A percentile compares a stretch with the other conserved stretches of the same genome.
Evolutionary conservation across 2,888 invertebrate genomes (phyloP).

Genomic region (Philaethria dido): DNA sequence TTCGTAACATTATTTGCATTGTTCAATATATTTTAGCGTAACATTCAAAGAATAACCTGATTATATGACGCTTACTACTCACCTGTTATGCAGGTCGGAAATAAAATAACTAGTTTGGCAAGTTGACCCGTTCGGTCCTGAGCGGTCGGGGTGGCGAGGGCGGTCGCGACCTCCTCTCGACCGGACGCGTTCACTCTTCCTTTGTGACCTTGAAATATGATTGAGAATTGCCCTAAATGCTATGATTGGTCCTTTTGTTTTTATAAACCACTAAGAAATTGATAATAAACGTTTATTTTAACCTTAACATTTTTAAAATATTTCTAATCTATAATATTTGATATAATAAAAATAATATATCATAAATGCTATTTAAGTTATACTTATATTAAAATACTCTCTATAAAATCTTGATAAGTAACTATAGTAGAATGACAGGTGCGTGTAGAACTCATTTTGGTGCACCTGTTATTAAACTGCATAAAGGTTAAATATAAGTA

Average conservation of each 20-base stretch:
- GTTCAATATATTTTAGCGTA: not conserved
- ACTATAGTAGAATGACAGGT: constrained; percentile 9
- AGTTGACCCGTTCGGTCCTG: constrained; percentile 55
- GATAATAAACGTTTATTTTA: too few species aligned
- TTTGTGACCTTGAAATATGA: constrained; percentile 70
- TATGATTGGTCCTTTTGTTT: not conserved
- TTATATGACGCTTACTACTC: constrained; percentile 40
- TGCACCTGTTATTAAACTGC: constrained; percentile 38
- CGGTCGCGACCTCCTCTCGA: constrained; percentile 73
- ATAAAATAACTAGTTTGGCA: constrained; percentile 65
- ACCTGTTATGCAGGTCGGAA: constrained; percentile 54
- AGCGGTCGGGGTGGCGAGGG: constrained; percentile 60
- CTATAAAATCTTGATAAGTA: not conserved
- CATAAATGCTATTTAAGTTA: not conserved
- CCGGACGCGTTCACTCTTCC: constrained; percentile 67
- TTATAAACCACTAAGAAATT: not conserved
- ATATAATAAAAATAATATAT: not conserved
- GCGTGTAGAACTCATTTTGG: constrained; percentile 22
- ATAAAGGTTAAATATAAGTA: constrained; percentile 39
- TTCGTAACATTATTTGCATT: constrained; percentile 8
- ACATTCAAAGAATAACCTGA: constrained; percentile 33
- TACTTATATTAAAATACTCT: not conserved
- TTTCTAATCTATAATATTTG: not conserved
- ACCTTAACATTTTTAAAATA: too few species aligned
- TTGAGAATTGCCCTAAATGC: constrained; percentile 44